Conservation (phyloP, 35 echinoderm and acorn worm species). For the Eucidaris tribuloides region DNA sequence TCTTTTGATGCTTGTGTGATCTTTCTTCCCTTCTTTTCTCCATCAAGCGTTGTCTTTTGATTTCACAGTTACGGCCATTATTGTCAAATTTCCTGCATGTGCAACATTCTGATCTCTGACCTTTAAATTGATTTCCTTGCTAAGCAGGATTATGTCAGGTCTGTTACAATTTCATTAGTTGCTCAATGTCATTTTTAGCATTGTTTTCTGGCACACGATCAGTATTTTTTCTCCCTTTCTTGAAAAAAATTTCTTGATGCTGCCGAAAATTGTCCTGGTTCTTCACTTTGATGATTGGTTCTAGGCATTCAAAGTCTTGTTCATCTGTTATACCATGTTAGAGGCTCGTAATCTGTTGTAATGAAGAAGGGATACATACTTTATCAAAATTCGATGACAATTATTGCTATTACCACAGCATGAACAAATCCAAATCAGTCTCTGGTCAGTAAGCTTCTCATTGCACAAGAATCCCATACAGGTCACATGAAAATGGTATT, state of each 20-base stretch:
- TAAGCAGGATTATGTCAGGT: too few species aligned
- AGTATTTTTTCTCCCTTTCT: background rate
- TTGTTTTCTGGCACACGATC: background rate
- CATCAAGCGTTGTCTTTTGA: background rate
- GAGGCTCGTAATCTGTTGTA: background rate
- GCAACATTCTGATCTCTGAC: background rate
- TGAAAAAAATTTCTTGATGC: background rate
- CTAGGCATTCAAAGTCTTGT: background rate
- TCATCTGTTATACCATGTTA: background rate
- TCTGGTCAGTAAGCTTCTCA: background rate
- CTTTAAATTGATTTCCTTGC: background rate
- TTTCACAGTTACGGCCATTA: background rate
- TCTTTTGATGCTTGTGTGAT: too few species aligned
- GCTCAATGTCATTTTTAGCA: background rate
- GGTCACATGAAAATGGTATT: background rate
- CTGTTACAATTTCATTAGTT: background rate
- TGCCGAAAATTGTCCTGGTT: background rate
- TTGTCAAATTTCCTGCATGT: background rate
- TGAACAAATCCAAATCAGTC: conserved; percentile 10
- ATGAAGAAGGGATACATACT: background rate
- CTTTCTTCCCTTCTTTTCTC: background rate
- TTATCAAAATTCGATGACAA: background rate
- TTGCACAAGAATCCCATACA: background rate
- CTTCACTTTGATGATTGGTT: background rate
- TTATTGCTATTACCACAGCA: background rate